Conservation (phyloP, 2,113 vertebrate species). For the Pseudorhombus dupliciocellatus region DNA sequence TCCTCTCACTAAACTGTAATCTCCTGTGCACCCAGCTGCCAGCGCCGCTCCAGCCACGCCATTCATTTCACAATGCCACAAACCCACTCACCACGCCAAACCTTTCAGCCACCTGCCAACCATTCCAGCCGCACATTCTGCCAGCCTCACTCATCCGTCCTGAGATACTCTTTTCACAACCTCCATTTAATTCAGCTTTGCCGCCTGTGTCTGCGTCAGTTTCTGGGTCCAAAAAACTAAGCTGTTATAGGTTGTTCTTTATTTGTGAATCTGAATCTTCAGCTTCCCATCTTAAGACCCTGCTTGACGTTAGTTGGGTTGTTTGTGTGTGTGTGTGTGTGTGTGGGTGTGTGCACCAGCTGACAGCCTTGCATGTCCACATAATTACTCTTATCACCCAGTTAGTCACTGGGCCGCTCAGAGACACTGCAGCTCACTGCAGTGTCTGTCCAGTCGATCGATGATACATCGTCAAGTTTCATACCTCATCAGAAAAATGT, state of each 20-base stretch:
- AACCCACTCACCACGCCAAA: not conserved
- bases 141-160: not conserved
- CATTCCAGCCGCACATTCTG: not conserved
- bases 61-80: not conserved
- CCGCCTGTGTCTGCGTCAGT: too few species aligned
- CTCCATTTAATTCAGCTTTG: not conserved
- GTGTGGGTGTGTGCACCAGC: constrained; percentile 11
- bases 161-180: not conserved
- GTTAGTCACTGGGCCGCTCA: constrained; percentile 26
- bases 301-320: not conserved
- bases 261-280: too few species aligned
- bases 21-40: not conserved
- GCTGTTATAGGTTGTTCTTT: too few species aligned
- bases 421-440: constrained; percentile 5
- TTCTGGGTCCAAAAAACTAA: too few species aligned
- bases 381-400: constrained; percentile 41
- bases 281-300: not conserved
- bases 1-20: not conserved
- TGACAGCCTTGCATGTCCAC: constrained; percentile 10
- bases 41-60: not conserved
- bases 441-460: not conserved
- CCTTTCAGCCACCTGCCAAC: not conserved
- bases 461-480: not conserved
- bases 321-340: not conserved
- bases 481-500: too few species aligned